Evolutionary conservation across 2,113 vertebrate genomes (phyloP).

Genomic region (Ginglymostoma cirratum): DNA sequence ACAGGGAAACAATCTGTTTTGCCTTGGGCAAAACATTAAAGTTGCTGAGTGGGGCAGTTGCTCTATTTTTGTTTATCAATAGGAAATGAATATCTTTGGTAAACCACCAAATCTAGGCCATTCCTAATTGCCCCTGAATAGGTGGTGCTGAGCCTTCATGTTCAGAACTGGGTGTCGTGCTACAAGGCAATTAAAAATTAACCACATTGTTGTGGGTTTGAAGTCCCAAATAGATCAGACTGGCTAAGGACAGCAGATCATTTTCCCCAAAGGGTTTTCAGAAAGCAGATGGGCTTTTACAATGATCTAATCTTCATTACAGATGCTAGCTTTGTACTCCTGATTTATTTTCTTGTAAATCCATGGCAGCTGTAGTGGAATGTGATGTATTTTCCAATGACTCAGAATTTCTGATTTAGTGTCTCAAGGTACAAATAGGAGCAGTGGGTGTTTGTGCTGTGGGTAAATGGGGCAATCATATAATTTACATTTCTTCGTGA

Average conservation of each 20-base stretch:
- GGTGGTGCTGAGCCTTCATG: background rate
- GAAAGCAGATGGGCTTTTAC: background rate
- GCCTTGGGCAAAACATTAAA: background rate
- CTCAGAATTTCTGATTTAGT: background rate
- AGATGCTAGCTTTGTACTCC: background rate
- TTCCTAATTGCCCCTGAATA: background rate
- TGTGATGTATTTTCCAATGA: background rate
- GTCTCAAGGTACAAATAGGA: background rate
- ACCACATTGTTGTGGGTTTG: background rate
- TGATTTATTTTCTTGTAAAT: background rate
- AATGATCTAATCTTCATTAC: background rate
- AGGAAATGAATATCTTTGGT: too few species aligned
- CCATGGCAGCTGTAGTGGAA: background rate
- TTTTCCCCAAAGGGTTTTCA: background rate
- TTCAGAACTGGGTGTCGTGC: background rate
- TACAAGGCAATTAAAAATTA: background rate
- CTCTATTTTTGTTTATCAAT: background rate
- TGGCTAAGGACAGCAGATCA: background rate
- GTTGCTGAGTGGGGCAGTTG: background rate
- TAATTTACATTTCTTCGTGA: background rate
- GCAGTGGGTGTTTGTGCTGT: background rate
- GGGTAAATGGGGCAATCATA: background rate
- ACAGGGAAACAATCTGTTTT: background rate
- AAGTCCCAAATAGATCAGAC: too few species aligned
- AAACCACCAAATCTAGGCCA: background rate